Evolutionary conservation across 2,113 vertebrate genomes (phyloP).

Genomic region (Gymnogyps californianus): DNA sequence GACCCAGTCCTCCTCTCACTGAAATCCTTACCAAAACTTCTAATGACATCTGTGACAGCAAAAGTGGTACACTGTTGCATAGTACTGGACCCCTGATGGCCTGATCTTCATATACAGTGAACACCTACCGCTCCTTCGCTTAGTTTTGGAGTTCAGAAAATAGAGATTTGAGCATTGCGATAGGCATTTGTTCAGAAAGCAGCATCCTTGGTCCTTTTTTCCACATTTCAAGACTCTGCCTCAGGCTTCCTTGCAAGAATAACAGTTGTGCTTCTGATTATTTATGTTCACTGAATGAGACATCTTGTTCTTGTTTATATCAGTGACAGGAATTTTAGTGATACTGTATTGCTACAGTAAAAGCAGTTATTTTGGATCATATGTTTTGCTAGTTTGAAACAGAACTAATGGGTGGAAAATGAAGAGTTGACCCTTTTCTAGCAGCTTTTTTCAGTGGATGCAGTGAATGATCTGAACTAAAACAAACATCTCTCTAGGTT

Average conservation of each 20-base stretch:
- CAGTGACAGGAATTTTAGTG: neutral
- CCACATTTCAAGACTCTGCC: neutral
- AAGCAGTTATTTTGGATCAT: neutral
- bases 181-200: neutral
- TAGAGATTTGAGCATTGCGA: neutral
- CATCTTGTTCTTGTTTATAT: neutral
- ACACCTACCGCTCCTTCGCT: neutral
- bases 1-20: neutral
- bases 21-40: neutral
- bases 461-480: neutral
- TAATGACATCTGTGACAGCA: neutral
- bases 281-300: slow-evolving; percentile 4
- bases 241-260: neutral
- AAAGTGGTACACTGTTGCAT: neutral
- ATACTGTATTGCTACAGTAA: neutral
- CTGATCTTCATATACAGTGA: neutral
- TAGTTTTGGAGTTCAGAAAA: neutral
- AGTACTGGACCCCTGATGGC: neutral
- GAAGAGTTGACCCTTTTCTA: neutral
- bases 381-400: neutral
- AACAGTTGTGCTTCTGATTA: slow-evolving; percentile 13
- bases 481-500: neutral
- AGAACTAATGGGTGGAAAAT: neutral
- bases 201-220: neutral
- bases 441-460: neutral